Conservation (phyloP, 2,113 vertebrate species). For the Fregata magnificens region DNA sequence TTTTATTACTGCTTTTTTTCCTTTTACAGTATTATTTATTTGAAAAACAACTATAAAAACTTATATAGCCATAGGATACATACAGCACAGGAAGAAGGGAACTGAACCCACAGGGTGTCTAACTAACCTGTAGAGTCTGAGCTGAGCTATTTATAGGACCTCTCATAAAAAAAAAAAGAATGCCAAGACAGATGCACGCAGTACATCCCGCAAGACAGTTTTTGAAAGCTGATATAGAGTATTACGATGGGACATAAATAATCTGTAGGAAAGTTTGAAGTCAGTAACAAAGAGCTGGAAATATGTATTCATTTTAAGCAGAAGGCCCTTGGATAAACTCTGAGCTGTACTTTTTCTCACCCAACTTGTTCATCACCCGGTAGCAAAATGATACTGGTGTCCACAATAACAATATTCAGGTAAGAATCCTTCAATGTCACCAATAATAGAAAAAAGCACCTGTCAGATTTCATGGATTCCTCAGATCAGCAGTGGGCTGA, state of each 20-base stretch:
- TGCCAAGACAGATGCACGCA: not conserved
- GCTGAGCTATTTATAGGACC: not conserved
- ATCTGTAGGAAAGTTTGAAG: not conserved
- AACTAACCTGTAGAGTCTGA: not conserved
- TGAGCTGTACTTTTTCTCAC: not conserved
- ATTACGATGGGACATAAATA: not conserved
- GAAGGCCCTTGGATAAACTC: not conserved
- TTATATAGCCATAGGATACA: not conserved
- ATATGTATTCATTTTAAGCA: not conserved
- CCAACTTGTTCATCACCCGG: not conserved
- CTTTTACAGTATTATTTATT: not conserved
- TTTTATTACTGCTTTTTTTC: not conserved
- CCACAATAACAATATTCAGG: not conserved
- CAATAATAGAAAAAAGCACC: not conserved
- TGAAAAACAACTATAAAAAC: not conserved
- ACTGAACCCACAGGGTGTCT: not conserved
- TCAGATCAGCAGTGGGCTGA: not conserved
- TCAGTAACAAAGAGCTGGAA: not conserved
- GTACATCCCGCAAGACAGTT: not conserved
- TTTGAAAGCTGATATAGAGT: not conserved
- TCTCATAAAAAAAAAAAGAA: not conserved
- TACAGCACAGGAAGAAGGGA: not conserved
- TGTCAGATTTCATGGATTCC: not conserved
- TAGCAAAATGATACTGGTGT: not conserved
- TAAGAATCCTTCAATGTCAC: not conserved